Conservation (phyloP, 1,140 invertebrate genomes). For the Sitodiplosis mosellana region DNA sequence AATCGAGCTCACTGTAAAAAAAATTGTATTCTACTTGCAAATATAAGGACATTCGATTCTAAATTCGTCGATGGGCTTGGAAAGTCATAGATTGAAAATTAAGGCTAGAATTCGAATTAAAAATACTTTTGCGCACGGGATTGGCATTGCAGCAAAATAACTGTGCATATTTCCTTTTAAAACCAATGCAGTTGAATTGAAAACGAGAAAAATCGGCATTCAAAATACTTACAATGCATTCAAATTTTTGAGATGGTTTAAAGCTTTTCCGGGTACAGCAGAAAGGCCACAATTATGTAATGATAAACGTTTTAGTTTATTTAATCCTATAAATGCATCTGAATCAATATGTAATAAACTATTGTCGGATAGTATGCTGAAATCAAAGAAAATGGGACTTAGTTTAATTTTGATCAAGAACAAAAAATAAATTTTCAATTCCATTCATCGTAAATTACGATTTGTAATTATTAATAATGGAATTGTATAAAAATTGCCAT, state of each 20-base stretch:
- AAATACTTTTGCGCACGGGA: too few species aligned
- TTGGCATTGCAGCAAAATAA: too few species aligned
- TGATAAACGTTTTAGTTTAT: constrained; percentile 32
- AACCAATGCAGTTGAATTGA: too few species aligned
- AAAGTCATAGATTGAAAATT: too few species aligned
- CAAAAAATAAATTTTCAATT: too few species aligned
- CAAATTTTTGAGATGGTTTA: constrained; percentile 28
- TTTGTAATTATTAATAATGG: neutral
- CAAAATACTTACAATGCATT: constrained; percentile 32
- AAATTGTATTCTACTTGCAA: too few species aligned
- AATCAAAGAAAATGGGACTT: constrained; percentile 18
- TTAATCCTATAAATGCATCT: constrained; percentile 29
- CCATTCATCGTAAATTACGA: constrained; percentile 3
- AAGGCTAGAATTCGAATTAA: too few species aligned
- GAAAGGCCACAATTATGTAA: constrained; percentile 33
- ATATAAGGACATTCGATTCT: too few species aligned
- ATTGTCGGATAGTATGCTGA: constrained; percentile 36
- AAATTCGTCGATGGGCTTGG: too few species aligned
- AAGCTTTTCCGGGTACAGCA: constrained; percentile 27
- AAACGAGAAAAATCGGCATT: too few species aligned
- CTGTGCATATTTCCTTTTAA: too few species aligned
- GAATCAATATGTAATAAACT: constrained; percentile 32
- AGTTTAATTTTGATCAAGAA: neutral
- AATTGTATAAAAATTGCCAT: neutral
- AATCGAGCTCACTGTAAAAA: too few species aligned